Evolutionary conservation across 2,888 invertebrate species (phyloP), one percentile per base, ranked within the genome.

Genomic region (Tetanocera ferruginea): DNA sequence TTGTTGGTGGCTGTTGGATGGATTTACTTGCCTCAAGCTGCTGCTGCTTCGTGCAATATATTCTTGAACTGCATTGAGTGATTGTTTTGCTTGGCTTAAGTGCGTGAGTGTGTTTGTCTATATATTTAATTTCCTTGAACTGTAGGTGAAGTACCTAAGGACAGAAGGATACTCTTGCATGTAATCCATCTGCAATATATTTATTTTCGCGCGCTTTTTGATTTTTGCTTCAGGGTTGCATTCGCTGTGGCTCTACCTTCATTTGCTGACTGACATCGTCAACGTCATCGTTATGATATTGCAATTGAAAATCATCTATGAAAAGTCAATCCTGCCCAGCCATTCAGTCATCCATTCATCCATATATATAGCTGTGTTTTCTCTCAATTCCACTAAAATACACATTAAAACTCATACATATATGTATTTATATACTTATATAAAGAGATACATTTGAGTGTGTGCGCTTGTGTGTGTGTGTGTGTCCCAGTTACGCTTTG

Each of bases 231-330:
- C 25, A 11, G 60, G 2, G 14, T 28, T 9, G 5, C 11, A 28
- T 23, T 60, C 60, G 14, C 28, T 60, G 25, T 60, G 25, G 8
- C 25, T 3, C 4, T 14, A 3, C 14, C 43, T 14, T 14, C 43
- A 43, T 43, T 11, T 43, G 43, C 43, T 43, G 43, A 43, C 43
- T 43, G 1, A 43, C 11, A 43, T 43, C 43, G 43, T 43, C 43
- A 2, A 11, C 51, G n/a, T 43, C 43, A 2, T 43, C 51, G n/a
- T 69, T 25, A 69, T 69, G 49, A 69, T 51, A 25, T 51, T 69
- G 69, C 69, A 51, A 69, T 69, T 69, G 69, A 52, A 69, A 69
- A 51, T 49, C 69, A 51, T 69, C 69, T 51, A 51, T 51, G 51
- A 69, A 37, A 69, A 69, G 69, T 69, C 69, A 69, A 69, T 43